Conservation (phyloP, 1,140 invertebrate species). For the Ceratina japonica region DNA sequence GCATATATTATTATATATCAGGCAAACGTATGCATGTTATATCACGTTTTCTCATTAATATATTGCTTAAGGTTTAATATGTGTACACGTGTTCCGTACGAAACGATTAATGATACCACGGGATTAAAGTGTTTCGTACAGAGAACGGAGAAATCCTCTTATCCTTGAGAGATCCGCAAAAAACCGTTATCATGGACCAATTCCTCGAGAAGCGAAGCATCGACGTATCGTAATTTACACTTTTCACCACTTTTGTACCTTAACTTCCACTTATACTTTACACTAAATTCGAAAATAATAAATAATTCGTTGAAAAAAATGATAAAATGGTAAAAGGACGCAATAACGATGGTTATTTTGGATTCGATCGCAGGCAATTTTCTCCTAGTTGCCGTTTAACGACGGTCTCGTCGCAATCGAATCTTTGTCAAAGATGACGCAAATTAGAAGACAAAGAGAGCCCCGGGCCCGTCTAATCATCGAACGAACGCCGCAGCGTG, state of each 20-base stretch:
- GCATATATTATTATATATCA: background rate
- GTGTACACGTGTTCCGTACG: constrained; percentile 20
- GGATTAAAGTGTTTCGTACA: constrained; percentile 50
- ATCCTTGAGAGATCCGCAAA: constrained; percentile 32
- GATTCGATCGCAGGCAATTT: background rate
- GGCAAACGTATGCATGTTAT: background rate
- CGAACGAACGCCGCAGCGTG: background rate
- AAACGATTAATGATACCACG: constrained; percentile 48
- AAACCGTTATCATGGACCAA: constrained; percentile 10
- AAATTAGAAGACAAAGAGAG: constrained; percentile 11
- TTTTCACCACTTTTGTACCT: background rate
- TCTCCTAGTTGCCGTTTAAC: background rate
- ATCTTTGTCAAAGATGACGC: constrained; percentile 3
- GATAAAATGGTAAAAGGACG: background rate
- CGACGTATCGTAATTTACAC: constrained; percentile 8
- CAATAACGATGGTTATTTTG: background rate
- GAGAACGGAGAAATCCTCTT: constrained; percentile 54
- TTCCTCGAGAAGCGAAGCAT: constrained; percentile 40
- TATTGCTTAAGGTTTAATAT: background rate
- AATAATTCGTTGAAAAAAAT: too few species aligned
- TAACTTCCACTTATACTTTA: background rate
- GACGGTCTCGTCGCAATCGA: background rate
- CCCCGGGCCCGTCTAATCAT: constrained; percentile 7
- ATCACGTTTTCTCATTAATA: constrained; percentile 27
- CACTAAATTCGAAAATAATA: background rate